Conservation (phyloP, 2,888 invertebrate species). For the Machimus rusticus region DNA sequence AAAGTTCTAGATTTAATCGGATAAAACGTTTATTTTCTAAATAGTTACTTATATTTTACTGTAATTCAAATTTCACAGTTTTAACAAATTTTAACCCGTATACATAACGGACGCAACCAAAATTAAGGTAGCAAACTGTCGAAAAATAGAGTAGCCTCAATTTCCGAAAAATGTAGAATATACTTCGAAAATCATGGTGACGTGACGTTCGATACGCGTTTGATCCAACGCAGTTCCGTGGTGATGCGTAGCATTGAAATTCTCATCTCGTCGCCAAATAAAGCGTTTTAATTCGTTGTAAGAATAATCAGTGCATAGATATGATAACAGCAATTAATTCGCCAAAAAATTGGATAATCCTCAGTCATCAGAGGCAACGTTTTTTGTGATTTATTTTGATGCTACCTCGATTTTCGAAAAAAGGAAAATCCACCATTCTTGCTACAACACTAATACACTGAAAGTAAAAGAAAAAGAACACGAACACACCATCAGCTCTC, state of each 20-base stretch:
- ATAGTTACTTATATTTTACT: no score
- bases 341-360: background rate
- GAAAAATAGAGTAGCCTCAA: background rate
- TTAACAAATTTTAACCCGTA: no score
- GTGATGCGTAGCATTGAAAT: conserved; percentile 38
- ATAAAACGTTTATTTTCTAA: no score
- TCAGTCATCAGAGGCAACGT: background rate
- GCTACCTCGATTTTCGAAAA: conserved; percentile 15
- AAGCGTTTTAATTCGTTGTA: conserved; percentile 17
- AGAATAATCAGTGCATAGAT: conserved; percentile 8
- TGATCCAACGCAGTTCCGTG: conserved; percentile 39
- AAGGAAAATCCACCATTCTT: conserved; percentile 29
- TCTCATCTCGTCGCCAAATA: background rate
- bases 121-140: background rate
- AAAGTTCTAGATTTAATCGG: no score
- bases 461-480: background rate
- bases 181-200: conserved; percentile 26
- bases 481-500: background rate
- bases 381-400: conserved; percentile 40
- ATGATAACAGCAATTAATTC: background rate
- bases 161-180: background rate
- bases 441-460: conserved; percentile 6
- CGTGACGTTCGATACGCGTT: conserved; percentile 39
- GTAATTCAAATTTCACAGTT: no score
- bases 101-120: background rate